Evolutionary conservation across 2,888 invertebrate species (phyloP), one percentile per base, ranked within the genome.

Genomic region (Caenorhabditis virilis): DNA sequence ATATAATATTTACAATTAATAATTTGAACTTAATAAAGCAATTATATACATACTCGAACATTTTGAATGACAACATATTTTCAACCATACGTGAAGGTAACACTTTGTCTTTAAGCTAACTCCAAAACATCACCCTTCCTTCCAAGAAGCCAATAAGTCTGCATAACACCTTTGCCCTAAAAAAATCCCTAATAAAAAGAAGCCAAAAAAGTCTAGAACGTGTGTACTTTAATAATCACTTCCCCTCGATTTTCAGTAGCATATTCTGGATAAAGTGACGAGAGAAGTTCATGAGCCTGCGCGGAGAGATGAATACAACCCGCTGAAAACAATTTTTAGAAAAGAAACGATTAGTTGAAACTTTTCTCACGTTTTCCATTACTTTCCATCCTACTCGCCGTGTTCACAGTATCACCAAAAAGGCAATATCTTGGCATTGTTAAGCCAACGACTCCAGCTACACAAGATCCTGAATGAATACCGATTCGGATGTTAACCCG

Each of bases 371-470:
- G 68, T 58, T 70, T 69, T 46, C 74, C 72, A 50, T 72, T 69
- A 55, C 73, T 73, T 43, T 77, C 75, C 77, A 77, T 77, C 22
- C 77, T 51, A 36, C 71, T 71, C 2, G 77, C 77, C 2, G 77
- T 77, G 59, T 77, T 75, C 3, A 77, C 77, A 16, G 75, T 70
- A 45, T 77, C 75, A 30, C 75, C 77, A 53, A 77, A 76, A n/a
- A 77, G 62, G 39, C 77, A 76, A 39, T 77, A 77, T 11, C 77
- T 56, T 18, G 77, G 77, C 77, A 77, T 77, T 75, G n/a, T n/a
- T n/a, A n/a, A n/a, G n/a, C n/a, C n/a, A n/a, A n/a, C n/a, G n/a
- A n/a, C n/a, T n/a, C n/a, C 77, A 4, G 77, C 69, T 18, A 76
- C 75, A 57, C 73, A 74, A 4, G 76, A 65, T 33, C 76, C 76